phyloP scores from a whole-genome alignment of 2,888 invertebrate genomes.

The Branchipolynoe longqiensis region DNA sequence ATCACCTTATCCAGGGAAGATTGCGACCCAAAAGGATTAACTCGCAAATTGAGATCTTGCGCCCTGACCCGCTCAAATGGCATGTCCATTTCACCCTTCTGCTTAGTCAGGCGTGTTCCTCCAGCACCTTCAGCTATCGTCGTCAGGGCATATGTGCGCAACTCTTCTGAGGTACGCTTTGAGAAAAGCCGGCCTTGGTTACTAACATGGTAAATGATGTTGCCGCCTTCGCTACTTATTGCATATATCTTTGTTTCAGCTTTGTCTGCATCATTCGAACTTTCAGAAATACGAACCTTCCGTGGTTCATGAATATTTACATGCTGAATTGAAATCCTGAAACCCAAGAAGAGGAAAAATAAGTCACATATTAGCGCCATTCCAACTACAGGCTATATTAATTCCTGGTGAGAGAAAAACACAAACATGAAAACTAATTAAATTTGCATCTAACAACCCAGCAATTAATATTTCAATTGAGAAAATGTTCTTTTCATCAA shows the following conservation, averaged over 20 bases:
- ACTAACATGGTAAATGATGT: constrained; percentile 85
- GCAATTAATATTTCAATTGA: no score
- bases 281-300: constrained; percentile 76
- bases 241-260: constrained; percentile 87
- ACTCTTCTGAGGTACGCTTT: constrained; percentile 68
- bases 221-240: constrained; percentile 91
- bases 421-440: no score
- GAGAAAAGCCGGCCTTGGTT: constrained; percentile 66
- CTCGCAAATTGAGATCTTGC: constrained; percentile 86
- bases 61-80: constrained; percentile 83
- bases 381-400: no score
- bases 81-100: constrained; percentile 82
- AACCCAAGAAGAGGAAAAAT: no score
- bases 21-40: constrained; percentile 85
- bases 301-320: constrained; percentile 82
- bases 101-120: constrained; percentile 68
- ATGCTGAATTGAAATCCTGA: constrained; percentile 83
- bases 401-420: no score
- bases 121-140: constrained; percentile 81
- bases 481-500: no score
- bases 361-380: no score
- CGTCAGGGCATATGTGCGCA: constrained; percentile 84
- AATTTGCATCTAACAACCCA: no score
- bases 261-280: constrained; percentile 69
- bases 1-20: constrained; percentile 76